Conservation (phyloP, 2,113 vertebrate species). For the Galbula dea region DNA sequence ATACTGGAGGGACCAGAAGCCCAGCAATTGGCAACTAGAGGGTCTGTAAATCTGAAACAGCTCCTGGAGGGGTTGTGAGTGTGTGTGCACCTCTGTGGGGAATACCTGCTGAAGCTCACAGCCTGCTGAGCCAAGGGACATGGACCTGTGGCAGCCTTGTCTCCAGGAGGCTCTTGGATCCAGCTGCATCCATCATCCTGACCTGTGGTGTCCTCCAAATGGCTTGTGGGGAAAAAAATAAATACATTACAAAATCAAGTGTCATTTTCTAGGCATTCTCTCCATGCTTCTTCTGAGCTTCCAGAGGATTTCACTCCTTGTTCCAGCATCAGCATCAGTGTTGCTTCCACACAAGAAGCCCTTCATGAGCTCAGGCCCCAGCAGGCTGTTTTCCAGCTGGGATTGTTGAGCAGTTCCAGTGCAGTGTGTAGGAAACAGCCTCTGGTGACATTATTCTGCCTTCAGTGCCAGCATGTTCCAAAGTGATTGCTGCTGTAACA, state of each 20-base stretch:
- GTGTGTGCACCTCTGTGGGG: background rate
- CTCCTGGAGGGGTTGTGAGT: background rate
- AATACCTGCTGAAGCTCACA: background rate
- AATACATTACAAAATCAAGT: background rate
- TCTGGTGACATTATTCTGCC: constrained; percentile 31
- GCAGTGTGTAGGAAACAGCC: constrained; percentile 46
- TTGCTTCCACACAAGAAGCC: background rate
- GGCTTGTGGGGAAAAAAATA: no score
- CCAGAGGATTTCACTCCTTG: background rate
- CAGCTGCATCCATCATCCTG: background rate
- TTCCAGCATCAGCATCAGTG: background rate
- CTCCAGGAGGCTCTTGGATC: background rate
- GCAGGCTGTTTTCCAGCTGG: background rate
- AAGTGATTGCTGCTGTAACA: background rate
- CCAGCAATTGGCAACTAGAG: background rate
- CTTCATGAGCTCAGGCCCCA: background rate
- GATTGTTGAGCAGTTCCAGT: constrained; percentile 31
- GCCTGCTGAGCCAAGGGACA: background rate
- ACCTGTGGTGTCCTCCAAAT: no score
- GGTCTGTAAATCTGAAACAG: background rate
- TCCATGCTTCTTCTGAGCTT: background rate
- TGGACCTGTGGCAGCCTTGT: background rate
- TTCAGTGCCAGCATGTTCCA: background rate
- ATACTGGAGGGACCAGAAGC: background rate
- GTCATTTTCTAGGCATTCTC: background rate